phyloP scores from a whole-genome alignment of 2,888 invertebrate genomes.

The Phytoseiulus persimilis region DNA sequence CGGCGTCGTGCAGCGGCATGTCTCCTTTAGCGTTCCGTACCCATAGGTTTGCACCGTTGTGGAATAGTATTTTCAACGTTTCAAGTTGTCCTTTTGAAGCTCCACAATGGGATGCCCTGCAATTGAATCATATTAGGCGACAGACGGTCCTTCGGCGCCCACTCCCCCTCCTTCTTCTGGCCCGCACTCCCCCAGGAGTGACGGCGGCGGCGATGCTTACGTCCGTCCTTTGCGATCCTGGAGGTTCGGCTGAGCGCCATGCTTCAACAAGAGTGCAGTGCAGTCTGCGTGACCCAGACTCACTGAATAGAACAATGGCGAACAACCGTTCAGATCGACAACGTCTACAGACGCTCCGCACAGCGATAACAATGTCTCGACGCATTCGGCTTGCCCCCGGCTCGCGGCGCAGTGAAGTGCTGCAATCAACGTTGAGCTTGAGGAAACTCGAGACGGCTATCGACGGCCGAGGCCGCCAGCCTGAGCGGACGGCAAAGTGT shows the following conservation, averaged over 20 bases:
- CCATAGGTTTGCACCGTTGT: slow-evolving; percentile 79
- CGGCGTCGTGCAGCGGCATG: slow-evolving; percentile 88
- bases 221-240: slow-evolving; percentile 86
- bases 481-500: background rate
- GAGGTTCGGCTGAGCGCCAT: slow-evolving; percentile 80
- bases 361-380: slow-evolving; percentile 74
- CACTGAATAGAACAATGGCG: slow-evolving; percentile 90
- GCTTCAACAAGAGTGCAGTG: slow-evolving; percentile 73
- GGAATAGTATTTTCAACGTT: slow-evolving; percentile 66
- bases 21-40: slow-evolving; percentile 85
- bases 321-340: slow-evolving; percentile 86
- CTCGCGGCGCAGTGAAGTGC: slow-evolving; percentile 95
- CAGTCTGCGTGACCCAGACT: slow-evolving; percentile 91
- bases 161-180: too few relatives aligned
- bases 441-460: background rate
- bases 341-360: slow-evolving; percentile 82
- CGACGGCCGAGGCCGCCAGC: background rate
- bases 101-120: slow-evolving; percentile 78
- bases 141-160: background rate
- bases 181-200: background rate
- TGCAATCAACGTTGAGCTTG: slow-evolving; percentile 45
- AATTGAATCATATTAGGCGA: slow-evolving; percentile 41
- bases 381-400: slow-evolving; percentile 82
- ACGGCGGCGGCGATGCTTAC: slow-evolving; percentile 50
- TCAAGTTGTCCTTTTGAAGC: slow-evolving; percentile 91